Evolutionary conservation across 1,140 invertebrate genomes (phyloP).

Genomic region (Mercenaria mercenaria): DNA sequence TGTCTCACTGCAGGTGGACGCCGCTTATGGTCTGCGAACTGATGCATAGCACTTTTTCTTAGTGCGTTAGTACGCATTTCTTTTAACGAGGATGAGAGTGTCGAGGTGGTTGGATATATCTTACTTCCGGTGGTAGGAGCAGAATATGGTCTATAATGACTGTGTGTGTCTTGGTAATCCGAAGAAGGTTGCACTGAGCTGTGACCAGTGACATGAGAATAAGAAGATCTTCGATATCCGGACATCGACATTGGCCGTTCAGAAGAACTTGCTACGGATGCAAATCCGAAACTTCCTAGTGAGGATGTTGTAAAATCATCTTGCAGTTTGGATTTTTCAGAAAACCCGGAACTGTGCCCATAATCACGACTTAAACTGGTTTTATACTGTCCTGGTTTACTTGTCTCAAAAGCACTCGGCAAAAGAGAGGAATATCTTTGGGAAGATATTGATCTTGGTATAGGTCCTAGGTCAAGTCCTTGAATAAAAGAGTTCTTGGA

Average conservation of each 20-base stretch:
- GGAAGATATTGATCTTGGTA: not conserved
- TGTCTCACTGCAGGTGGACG: not conserved
- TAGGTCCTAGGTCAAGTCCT: constrained; percentile 34
- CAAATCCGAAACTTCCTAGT: not conserved
- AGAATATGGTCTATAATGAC: not conserved
- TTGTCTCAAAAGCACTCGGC: not conserved
- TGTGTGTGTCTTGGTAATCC: not conserved
- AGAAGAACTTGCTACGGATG: not conserved
- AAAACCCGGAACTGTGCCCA: not conserved
- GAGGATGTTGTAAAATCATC: not conserved
- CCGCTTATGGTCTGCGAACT: not conserved
- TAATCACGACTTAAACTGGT: not conserved
- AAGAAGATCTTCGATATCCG: not conserved
- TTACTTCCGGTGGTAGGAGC: not conserved
- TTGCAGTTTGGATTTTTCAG: not conserved
- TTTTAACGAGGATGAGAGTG: not conserved
- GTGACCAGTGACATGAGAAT: constrained; percentile 11
- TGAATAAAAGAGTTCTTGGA: constrained; percentile 37
- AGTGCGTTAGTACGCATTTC: constrained; percentile 6
- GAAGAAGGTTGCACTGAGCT: not conserved
- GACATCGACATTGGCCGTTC: not conserved
- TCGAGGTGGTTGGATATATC: not conserved
- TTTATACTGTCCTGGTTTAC: not conserved
- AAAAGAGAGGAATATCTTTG: not conserved
- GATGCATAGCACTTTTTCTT: constrained; percentile 8